These are phyloP conservation scores for Thunnus thynnus DNA, from an alignment of 2,113 vertebrate genomes.

Conservation along the genomic window DNA sequence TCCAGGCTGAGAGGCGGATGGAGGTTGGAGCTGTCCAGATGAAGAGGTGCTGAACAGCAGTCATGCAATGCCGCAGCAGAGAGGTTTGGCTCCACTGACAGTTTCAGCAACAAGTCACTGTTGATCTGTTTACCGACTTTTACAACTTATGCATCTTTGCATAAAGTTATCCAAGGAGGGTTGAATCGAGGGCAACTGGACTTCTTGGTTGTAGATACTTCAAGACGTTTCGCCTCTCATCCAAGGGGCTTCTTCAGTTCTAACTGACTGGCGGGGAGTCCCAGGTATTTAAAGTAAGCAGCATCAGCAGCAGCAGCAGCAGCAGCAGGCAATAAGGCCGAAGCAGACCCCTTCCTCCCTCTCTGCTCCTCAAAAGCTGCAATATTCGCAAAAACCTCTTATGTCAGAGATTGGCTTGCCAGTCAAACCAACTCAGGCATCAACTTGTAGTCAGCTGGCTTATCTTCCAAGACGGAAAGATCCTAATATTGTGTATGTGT, in stretches of 20 bases:
- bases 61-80: slow-evolving; percentile 74
- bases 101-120: slow-evolving; percentile 69
- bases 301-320: slow-evolving; percentile 77
- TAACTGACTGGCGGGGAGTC: too few relatives aligned
- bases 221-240: too few relatives aligned
- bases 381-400: slow-evolving; percentile 53
- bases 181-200: too few relatives aligned
- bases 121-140: slow-evolving; percentile 60
- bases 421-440: slow-evolving; percentile 65
- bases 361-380: slow-evolving; percentile 48
- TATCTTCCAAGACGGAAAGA: slow-evolving; percentile 87
- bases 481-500: slow-evolving; percentile 56
- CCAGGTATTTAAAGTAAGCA: slow-evolving; percentile 21
- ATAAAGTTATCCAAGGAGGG: slow-evolving; percentile 50
- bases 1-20: slow-evolving; percentile 73
- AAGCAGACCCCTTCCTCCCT: slow-evolving; percentile 53
- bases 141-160: slow-evolving; percentile 74
- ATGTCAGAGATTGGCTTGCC: slow-evolving; percentile 53
- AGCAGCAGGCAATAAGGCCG: slow-evolving; percentile 66
- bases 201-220: too few relatives aligned
- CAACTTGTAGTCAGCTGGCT: slow-evolving; percentile 72
- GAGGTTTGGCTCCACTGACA: slow-evolving; percentile 63
- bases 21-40: slow-evolving; percentile 84
- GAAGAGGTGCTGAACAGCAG: slow-evolving; percentile 84
- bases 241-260: too few relatives aligned